Evolutionary conservation across 2,797 vertebrate species (phyloP).

Genomic region (Heterohyrax brucei): DNA sequence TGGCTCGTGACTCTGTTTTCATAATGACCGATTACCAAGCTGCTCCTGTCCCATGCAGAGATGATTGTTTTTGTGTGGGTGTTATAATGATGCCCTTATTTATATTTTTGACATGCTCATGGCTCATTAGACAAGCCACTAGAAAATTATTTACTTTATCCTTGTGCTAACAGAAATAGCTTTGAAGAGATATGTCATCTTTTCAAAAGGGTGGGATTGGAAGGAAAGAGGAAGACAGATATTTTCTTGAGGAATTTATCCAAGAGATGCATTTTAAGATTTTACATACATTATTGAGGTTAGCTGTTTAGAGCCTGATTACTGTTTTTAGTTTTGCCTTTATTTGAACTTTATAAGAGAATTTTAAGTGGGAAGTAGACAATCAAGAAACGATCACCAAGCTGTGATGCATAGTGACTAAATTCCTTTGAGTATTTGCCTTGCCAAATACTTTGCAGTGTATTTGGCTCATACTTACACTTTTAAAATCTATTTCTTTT

Average conservation of each 20-base stretch:
- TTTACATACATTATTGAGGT: slow-evolving; percentile 1
- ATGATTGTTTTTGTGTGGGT: not conserved
- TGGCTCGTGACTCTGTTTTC: not conserved
- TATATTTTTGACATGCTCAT: slow-evolving; percentile 29
- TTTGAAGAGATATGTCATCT: not conserved
- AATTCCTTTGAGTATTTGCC: not conserved
- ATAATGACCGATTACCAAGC: not conserved
- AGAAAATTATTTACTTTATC: slow-evolving; percentile 46
- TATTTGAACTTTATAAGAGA: not conserved
- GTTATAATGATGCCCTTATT: not conserved
- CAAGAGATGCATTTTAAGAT: not conserved
- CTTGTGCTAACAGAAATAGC: not conserved
- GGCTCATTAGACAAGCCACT: not conserved
- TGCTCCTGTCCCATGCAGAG: not conserved
- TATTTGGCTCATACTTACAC: not conserved
- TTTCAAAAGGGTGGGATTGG: not conserved
- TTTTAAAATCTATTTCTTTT: not conserved
- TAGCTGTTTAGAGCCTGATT: slow-evolving; percentile 9
- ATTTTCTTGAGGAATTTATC: slow-evolving; percentile 31
- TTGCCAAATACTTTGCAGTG: not conserved
- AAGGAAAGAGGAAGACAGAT: not conserved
- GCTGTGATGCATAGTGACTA: not conserved
- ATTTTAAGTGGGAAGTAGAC: not conserved
- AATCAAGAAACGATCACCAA: not conserved
- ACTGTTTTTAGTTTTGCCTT: not conserved